Conservation (phyloP, 2,113 vertebrate species). For the Dromaius novaehollandiae region DNA sequence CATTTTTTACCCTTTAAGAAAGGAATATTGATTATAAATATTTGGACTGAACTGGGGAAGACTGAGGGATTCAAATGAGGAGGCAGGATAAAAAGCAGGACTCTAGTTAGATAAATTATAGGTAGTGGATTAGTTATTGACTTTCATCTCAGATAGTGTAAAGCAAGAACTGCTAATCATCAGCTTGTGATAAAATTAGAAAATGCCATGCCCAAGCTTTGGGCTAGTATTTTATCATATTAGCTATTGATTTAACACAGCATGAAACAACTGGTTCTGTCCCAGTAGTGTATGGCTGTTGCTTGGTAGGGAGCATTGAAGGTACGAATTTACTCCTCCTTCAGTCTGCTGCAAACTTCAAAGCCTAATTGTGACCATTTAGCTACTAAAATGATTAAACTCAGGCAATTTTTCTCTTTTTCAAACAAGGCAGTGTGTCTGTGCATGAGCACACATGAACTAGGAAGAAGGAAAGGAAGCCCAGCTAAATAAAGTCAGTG, state of each 20-base stretch:
- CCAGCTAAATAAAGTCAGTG: neutral
- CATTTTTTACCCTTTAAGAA: neutral
- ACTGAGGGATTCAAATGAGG: neutral
- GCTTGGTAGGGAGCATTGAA: slow-evolving; percentile 25
- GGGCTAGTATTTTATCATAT: slow-evolving; percentile 56
- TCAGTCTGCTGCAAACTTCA: slow-evolving; percentile 50
- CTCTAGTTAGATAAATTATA: slow-evolving; percentile 11
- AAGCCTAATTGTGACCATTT: slow-evolving; percentile 47
- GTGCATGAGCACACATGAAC: neutral
- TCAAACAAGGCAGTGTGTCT: neutral
- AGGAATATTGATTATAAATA: neutral
- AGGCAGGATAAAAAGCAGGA: neutral
- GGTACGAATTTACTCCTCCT: slow-evolving; percentile 33
- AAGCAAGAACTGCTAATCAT: slow-evolving; percentile 52
- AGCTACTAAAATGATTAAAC: slow-evolving; percentile 27
- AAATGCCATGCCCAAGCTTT: slow-evolving; percentile 33
- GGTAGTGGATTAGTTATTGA: slow-evolving; percentile 40
- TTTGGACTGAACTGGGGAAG: neutral
- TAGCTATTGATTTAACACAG: slow-evolving; percentile 68
- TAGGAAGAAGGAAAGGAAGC: neutral
- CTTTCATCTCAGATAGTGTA: slow-evolving; percentile 48
- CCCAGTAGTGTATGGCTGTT: slow-evolving; percentile 19
- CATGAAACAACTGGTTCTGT: slow-evolving; percentile 59
- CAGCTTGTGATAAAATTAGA: slow-evolving; percentile 47
- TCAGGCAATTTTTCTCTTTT: slow-evolving; percentile 17